Conservation (phyloP, 2,113 vertebrate genomes). For the Chlorocebus sabaeus region DNA sequence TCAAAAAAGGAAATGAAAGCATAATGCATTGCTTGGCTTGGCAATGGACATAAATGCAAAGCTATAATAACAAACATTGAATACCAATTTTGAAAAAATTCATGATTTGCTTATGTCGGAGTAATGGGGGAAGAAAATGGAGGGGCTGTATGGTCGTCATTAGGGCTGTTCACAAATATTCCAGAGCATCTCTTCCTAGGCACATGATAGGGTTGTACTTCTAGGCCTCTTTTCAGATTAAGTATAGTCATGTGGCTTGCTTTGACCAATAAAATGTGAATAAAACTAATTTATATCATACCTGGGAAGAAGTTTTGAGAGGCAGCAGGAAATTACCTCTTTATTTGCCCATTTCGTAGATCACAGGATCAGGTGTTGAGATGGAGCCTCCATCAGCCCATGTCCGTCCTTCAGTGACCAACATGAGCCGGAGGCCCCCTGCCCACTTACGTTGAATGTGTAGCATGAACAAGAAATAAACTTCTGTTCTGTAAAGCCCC, state of each 20-base stretch:
- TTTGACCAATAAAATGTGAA: not conserved
- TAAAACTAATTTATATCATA: not conserved
- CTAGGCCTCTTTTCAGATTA: not conserved
- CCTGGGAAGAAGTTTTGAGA: not conserved
- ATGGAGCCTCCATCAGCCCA: not conserved
- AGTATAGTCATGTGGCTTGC: not conserved
- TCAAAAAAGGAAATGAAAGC: not conserved
- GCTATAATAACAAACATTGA: conserved; percentile 10
- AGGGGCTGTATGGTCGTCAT: not conserved
- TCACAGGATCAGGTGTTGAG: not conserved
- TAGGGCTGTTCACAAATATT: not conserved
- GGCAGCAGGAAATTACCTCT: not conserved
- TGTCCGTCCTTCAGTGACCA: not conserved
- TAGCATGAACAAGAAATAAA: conserved; percentile 20
- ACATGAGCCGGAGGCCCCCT: not conserved
- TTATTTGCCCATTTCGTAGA: not conserved
- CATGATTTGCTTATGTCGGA: not conserved
- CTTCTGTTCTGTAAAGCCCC: not conserved
- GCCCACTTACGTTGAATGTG: not conserved
- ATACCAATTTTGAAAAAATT: not conserved
- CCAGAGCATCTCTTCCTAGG: not conserved
- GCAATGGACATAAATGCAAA: not conserved
- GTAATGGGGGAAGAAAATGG: not conserved
- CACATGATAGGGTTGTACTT: not conserved
- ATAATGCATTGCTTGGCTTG: not conserved